Evolutionary conservation across 2,113 vertebrate species (phyloP).

Genomic region (Colinus virginianus): DNA sequence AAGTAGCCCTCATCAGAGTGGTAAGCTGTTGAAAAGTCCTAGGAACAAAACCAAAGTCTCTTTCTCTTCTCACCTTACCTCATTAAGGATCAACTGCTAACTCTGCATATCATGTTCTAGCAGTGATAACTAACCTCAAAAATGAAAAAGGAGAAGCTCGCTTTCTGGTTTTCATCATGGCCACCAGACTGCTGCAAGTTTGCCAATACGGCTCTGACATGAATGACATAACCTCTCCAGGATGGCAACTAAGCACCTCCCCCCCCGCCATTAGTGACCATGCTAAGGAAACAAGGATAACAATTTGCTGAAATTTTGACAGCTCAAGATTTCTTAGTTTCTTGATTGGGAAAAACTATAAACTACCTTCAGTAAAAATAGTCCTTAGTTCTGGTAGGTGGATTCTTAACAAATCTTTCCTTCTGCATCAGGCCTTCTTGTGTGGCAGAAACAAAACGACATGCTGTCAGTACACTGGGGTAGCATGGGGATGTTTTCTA

Average conservation of each 20-base stretch:
- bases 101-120: neutral
- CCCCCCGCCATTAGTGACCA: fast-evolving
- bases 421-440: neutral
- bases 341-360: neutral
- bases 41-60: neutral
- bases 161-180: neutral
- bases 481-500: neutral
- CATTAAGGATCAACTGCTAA: neutral
- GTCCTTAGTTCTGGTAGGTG: fast-evolving
- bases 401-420: neutral
- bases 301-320: neutral
- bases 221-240: neutral
- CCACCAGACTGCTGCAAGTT: neutral
- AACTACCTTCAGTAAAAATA: neutral
- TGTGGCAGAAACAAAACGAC: neutral
- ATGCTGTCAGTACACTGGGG: fast-evolving
- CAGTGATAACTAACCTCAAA: constrained; percentile 20
- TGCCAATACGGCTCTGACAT: neutral
- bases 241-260: neutral
- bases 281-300: neutral
- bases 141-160: neutral
- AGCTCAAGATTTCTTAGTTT: neutral
- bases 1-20: neutral
- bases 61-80: neutral
- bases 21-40: neutral